These are phyloP conservation scores for Acromyrmex echinatior DNA, from an alignment of 1,140 invertebrate genomes.

Conservation along the genomic window DNA sequence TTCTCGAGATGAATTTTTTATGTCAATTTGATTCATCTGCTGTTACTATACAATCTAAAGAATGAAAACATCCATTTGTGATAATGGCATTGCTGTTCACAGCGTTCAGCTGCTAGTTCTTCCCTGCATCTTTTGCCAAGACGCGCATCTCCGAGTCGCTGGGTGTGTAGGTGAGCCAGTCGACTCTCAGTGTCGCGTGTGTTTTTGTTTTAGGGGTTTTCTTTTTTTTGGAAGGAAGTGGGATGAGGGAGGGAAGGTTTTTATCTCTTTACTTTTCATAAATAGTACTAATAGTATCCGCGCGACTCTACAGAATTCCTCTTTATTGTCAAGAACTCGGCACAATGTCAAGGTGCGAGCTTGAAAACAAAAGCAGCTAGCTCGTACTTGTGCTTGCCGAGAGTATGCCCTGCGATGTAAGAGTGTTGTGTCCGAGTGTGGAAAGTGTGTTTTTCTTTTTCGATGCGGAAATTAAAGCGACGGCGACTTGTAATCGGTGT, in stretches of 20 bases:
- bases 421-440: background rate
- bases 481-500: constrained; percentile 8
- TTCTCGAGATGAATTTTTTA: background rate
- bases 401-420: constrained; percentile 17
- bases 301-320: constrained; percentile 23
- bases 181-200: constrained; percentile 67
- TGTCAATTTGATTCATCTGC: background rate
- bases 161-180: constrained; percentile 11
- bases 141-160: constrained; percentile 24
- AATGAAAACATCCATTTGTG: constrained; percentile 32
- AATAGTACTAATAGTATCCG: constrained; percentile 66
- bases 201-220: constrained; percentile 63
- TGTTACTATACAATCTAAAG: background rate
- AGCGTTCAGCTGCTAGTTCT: constrained; percentile 2
- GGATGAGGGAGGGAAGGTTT: background rate
- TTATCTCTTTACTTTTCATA: constrained; percentile 72
- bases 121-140: constrained; percentile 1
- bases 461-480: constrained; percentile 37
- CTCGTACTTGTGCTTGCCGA: constrained; percentile 17
- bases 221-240: constrained; percentile 33
- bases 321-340: constrained; percentile 21
- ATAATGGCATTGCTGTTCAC: background rate
- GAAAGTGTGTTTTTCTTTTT: background rate
- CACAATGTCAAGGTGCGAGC: constrained; percentile 28
- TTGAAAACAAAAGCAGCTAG: constrained; percentile 18